Base-by-base conservation (phyloP, 2,797 vertebrate species). In the Falco peregrinus region DNA sequence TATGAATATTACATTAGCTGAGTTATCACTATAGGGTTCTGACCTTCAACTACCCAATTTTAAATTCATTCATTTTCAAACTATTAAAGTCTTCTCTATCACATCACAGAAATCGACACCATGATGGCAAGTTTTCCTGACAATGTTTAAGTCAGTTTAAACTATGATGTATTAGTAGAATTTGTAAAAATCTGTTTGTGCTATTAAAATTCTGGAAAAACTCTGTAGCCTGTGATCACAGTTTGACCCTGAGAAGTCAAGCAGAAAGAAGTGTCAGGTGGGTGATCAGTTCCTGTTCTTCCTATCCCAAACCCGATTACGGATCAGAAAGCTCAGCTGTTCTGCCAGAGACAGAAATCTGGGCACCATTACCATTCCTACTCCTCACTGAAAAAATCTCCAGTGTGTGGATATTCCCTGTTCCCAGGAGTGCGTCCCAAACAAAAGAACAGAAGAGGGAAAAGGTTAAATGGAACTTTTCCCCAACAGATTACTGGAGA, bases 1-100 rank as follows among this genome's bases (percentile, higher is more conserved):
- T 95, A 98, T 98, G 97, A 98, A 98, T 98, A 98, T 98, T 98
- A 96, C 97, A 98, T 98, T 95, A 98, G 97, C 96, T 97, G 97
- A 97, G 96, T 97, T 98, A 97, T 97, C 98, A 96, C 95, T 96
- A 10, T 88, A 94, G 87, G 97, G 96, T 96, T 97, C 96, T 71
- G 96, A 98, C 97, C 97, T 98, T 97, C 97, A 97, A 95, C 94
- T 93, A 96, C n/a, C 91, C 86, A 61, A 97, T 98, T 97, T 97
- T 94, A 92, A 96, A 97, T 97, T 96, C 94, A 96, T 96, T 97
- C 84, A 39, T 97, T 97, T 97, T 98, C 94, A 93, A 94, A 96
- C 89, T 96, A 97, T 95, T 97, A 97, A 97, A 93, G 74, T 86
- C 77, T 86, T 92, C 93, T 91, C 91, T 79, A 96, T 93, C 91